Percentiles rank a stretch among this genome's conserved stretches.
Evolutionary conservation across 1,140 invertebrate species (phyloP).

Genomic region (Ylistrum balloti): DNA sequence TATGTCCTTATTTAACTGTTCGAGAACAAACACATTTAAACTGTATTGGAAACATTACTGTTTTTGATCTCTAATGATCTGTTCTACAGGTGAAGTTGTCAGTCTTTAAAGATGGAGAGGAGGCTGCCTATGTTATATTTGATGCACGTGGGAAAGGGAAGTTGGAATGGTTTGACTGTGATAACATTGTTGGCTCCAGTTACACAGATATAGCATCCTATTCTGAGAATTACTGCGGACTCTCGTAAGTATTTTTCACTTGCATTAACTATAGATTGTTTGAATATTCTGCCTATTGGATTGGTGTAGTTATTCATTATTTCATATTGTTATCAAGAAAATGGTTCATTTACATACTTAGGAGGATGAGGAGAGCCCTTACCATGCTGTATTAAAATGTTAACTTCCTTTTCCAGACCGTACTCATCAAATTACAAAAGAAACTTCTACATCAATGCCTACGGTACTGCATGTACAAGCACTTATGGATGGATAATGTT

Average conservation of each 20-base stretch:
- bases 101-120: background rate
- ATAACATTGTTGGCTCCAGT: background rate
- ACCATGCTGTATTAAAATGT: too few relatives aligned
- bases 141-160: background rate
- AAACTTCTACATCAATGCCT: background rate
- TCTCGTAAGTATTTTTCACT: background rate
- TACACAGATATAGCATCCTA: background rate
- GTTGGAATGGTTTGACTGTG: background rate
- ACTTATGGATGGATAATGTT: conserved; percentile 17
- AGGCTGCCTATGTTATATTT: background rate
- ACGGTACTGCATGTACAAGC: background rate
- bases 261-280: too few relatives aligned
- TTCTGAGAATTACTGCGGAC: background rate
- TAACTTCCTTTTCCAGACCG: background rate
- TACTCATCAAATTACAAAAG: background rate
- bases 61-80: too few relatives aligned
- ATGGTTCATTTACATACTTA: too few relatives aligned
- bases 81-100: too few relatives aligned
- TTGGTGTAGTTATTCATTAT: too few relatives aligned
- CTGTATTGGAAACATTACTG: too few relatives aligned
- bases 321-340: too few relatives aligned
- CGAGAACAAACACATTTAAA: too few relatives aligned
- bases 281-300: too few relatives aligned
- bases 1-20: too few relatives aligned
- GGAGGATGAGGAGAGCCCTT: too few relatives aligned